Percentiles rank a stretch among this genome's conserved stretches.
phyloP scores from a whole-genome alignment of 2,113 vertebrate species.

The Tragelaphus buxtoni region DNA sequence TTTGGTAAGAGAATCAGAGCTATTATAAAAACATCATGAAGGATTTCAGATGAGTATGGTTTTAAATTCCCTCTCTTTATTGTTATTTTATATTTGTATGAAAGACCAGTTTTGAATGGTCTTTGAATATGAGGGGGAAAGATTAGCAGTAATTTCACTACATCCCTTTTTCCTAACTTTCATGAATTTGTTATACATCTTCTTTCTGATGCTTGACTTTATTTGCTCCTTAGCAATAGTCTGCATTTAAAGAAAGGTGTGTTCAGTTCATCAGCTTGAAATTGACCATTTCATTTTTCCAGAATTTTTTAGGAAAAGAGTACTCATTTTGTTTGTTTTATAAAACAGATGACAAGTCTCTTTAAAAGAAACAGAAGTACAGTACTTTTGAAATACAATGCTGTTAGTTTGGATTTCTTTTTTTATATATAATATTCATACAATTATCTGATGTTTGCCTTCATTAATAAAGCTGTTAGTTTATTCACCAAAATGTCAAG shows the following conservation, averaged over 20 bases:
- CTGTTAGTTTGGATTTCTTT: conserved; percentile 79
- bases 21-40: conserved; percentile 75
- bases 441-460: conserved; percentile 82
- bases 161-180: conserved; percentile 72
- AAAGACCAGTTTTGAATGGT: conserved; percentile 82
- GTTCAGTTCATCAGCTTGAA: conserved; percentile 73
- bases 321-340: conserved; percentile 70
- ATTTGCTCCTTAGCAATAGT: conserved; percentile 75
- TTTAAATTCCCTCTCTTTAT: conserved; percentile 73
- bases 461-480: conserved; percentile 84
- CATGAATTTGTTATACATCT: conserved; percentile 74
- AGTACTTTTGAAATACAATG: conserved; percentile 77
- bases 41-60: conserved; percentile 76
- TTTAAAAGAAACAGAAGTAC: conserved; percentile 77
- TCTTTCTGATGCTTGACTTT: conserved; percentile 76
- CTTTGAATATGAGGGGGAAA: conserved; percentile 76
- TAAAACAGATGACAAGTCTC: conserved; percentile 75
- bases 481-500: conserved; percentile 80
- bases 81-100: conserved; percentile 79
- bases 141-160: conserved; percentile 72
- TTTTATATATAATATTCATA: conserved; percentile 72
- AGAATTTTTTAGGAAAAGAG: conserved; percentile 69
- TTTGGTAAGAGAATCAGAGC: conserved; percentile 77
- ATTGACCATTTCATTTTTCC: conserved; percentile 66
- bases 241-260: conserved; percentile 79